phyloP scores from a whole-genome alignment of 1,140 invertebrate genomes.

The Drosophila murphyi region DNA sequence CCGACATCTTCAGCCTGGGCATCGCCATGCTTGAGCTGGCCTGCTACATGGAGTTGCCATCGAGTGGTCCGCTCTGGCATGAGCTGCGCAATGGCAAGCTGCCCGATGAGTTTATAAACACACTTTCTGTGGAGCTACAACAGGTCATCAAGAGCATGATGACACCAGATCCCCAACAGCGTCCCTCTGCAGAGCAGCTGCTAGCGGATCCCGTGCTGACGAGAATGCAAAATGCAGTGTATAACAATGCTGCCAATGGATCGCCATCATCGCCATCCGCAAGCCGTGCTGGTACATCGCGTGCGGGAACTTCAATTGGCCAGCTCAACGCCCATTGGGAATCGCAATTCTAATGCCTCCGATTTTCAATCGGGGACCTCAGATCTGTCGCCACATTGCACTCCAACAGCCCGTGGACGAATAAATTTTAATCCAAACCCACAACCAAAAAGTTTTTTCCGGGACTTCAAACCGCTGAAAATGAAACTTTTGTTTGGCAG shows the following conservation, averaged over 20 bases:
- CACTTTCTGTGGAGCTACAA: slow-evolving; percentile 86
- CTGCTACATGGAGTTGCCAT: slow-evolving; percentile 89
- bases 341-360: slow-evolving; percentile 59
- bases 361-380: slow-evolving; percentile 57
- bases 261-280: slow-evolving; percentile 41
- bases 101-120: slow-evolving; percentile 77
- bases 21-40: slow-evolving; percentile 90
- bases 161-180: slow-evolving; percentile 85
- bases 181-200: slow-evolving; percentile 86
- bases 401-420: slow-evolving; percentile 35
- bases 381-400: slow-evolving; percentile 56
- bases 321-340: slow-evolving; percentile 69
- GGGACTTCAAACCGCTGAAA: slow-evolving; percentile 43
- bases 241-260: neutral
- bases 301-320: slow-evolving; percentile 50
- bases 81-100: slow-evolving; percentile 86
- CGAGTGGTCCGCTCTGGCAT: slow-evolving; percentile 89
- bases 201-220: slow-evolving; percentile 77
- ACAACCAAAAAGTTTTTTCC: slow-evolving; percentile 22
- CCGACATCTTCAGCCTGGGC: slow-evolving; percentile 89
- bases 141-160: slow-evolving; percentile 87
- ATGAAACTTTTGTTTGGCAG: slow-evolving; percentile 65
- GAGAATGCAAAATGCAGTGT: slow-evolving; percentile 50
- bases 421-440: neutral
- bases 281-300: slow-evolving; percentile 15